Percentiles rank a stretch among this genome's conserved stretches.
phyloP scores from a whole-genome alignment of 2,888 invertebrate species.

The Cetonia aurata region DNA sequence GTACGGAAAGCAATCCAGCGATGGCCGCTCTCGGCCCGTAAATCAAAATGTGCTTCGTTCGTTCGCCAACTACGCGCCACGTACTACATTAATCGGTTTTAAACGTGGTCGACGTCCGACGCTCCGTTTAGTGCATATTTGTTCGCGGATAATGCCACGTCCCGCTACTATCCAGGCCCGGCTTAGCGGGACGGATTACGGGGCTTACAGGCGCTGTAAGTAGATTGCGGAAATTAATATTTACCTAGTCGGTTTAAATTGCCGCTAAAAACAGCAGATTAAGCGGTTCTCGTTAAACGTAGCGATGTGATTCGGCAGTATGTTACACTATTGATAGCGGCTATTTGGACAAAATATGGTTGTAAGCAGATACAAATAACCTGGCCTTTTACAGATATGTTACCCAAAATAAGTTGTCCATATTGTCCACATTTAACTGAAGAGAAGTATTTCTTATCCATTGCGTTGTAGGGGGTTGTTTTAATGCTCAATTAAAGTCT shows the following conservation, averaged over 20 bases:
- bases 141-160: constrained; percentile 35
- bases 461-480: too few relatives aligned
- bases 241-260: constrained; percentile 37
- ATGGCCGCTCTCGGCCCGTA: constrained; percentile 1
- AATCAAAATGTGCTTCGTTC: constrained; percentile 39
- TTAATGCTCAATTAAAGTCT: too few relatives aligned
- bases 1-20: constrained; percentile 12
- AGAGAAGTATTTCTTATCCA: too few relatives aligned
- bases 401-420: too few relatives aligned
- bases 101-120: constrained; percentile 15
- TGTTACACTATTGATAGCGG: too few relatives aligned
- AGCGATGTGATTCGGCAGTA: too few relatives aligned
- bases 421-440: too few relatives aligned
- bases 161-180: constrained; percentile 8
- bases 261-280: constrained; percentile 21
- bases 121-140: constrained; percentile 36
- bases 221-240: constrained; percentile 39
- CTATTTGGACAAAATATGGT: too few relatives aligned
- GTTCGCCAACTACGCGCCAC: neutral
- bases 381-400: too few relatives aligned
- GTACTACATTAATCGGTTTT: constrained; percentile 37
- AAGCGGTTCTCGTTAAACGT: neutral
- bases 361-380: too few relatives aligned
- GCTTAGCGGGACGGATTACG: constrained; percentile 33
- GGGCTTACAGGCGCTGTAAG: constrained; percentile 23